Evolutionary conservation across 2,797 vertebrate species (phyloP).

Genomic region (Helarctos malayanus): DNA sequence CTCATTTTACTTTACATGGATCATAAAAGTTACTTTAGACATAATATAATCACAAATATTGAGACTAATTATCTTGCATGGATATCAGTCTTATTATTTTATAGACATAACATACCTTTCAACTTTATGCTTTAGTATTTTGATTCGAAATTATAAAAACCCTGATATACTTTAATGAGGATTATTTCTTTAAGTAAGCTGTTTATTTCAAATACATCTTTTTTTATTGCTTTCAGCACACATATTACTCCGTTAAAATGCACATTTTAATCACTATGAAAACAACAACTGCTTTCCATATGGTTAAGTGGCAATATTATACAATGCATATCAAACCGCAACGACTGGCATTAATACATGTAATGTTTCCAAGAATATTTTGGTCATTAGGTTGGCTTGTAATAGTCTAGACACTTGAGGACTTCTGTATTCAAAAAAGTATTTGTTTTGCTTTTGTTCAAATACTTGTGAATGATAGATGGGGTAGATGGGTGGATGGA

Average conservation of each 20-base stretch:
- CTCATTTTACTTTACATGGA: not conserved
- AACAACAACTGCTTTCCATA: conserved; percentile 48
- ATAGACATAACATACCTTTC: not conserved
- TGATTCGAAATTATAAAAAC: conserved; percentile 29
- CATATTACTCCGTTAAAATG: conserved; percentile 54
- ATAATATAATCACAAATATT: not conserved
- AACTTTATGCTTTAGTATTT: conserved; percentile 21
- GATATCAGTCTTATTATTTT: conserved; percentile 31
- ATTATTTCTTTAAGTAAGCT: conserved; percentile 44
- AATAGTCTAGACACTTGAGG: not conserved
- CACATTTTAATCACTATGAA: conserved; percentile 59
- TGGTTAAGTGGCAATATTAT: not conserved
- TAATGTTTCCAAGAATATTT: conserved; percentile 28
- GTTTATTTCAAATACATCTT: conserved; percentile 60
- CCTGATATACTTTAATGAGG: conserved; percentile 35
- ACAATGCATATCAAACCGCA: not conserved
- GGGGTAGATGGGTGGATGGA: not conserved
- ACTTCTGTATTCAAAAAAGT: not conserved
- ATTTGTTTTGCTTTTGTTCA: conserved; percentile 4
- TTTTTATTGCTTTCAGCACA: conserved; percentile 29
- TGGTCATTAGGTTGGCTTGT: not conserved
- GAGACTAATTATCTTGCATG: not conserved
- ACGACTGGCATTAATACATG: conserved; percentile 18
- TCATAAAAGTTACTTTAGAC: not conserved
- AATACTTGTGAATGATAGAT: not conserved